phyloP scores from a whole-genome alignment of 1,140 invertebrate genomes.

The fruit fly (Drosophila melanogaster) region Release_6_plus_ISO1_MT NC_004354.4:11770501-11771000 shows the following conservation, averaged over 20 bases:
- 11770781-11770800: background rate
- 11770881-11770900: constrained; percentile 19
- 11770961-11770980: constrained; percentile 75
- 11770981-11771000: constrained; percentile 61
- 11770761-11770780: background rate
- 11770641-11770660: background rate
- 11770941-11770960: constrained; percentile 72
- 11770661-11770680: background rate
- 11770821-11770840: too few species aligned
- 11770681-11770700: too few species aligned
- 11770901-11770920: background rate
- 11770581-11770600: constrained; percentile 14
- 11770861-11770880: background rate
- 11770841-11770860: background rate
- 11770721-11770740: background rate
- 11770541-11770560: constrained; percentile 54
- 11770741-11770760: background rate
- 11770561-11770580: constrained; percentile 46
- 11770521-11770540: constrained; percentile 60
- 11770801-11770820: background rate
- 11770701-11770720: too few species aligned
- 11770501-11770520: constrained; percentile 63
- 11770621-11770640: constrained; percentile 4
- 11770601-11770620: background rate
- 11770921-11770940: constrained; percentile 16